These are phyloP conservation scores for Aphaenogaster floridana DNA, from an alignment of 1,140 invertebrate genomes.

Conservation along the genomic window DNA sequence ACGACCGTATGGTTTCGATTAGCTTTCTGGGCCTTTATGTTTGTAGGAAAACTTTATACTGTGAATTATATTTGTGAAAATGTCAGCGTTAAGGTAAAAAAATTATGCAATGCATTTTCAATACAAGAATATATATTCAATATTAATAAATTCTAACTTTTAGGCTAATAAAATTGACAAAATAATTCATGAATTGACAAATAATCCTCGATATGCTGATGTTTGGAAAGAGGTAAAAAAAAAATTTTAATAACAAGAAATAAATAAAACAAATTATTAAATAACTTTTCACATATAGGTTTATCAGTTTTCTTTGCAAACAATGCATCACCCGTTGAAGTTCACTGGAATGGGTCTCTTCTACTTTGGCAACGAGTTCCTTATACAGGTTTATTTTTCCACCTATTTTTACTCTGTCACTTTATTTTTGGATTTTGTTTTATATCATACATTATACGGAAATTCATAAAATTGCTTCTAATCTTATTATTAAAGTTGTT, in stretches of 20 bases:
- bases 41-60: neutral
- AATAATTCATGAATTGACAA: slow-evolving; percentile 13
- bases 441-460: neutral
- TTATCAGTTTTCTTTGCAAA: slow-evolving; percentile 8
- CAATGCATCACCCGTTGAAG: slow-evolving; percentile 3
- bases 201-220: neutral
- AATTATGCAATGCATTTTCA: neutral
- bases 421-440: neutral
- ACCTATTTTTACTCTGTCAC: neutral
- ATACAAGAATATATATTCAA: slow-evolving; percentile 5
- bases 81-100: slow-evolving; percentile 18
- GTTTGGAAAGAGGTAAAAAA: slow-evolving; percentile 3
- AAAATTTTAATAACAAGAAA: neutral
- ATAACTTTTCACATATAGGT: neutral
- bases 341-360: slow-evolving; percentile 29
- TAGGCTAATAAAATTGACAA: slow-evolving; percentile 8
- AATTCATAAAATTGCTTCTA: neutral
- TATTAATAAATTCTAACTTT: neutral
- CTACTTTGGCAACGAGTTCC: slow-evolving; percentile 5
- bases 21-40: neutral
- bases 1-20: neutral
- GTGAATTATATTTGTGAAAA: slow-evolving; percentile 16
- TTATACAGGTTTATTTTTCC: neutral
- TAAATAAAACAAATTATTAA: neutral
- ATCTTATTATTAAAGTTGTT: neutral